A percentile compares a stretch with the other conserved stretches of the same genome.
Conservation (phyloP, 2,797 vertebrate species). For the Enteromius argenteus region DNA sequence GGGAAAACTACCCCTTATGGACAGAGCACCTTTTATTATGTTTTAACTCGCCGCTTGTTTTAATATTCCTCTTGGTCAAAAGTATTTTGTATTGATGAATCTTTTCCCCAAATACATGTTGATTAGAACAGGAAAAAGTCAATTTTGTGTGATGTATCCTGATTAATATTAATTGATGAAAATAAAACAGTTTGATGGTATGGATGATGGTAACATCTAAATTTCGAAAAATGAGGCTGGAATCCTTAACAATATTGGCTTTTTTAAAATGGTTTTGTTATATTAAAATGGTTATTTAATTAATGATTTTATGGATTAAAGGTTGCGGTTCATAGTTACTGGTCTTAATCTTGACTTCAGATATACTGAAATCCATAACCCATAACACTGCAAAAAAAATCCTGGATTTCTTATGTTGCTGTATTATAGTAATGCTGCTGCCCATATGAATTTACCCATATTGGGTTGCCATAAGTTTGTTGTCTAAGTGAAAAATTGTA, state of each 20-base stretch:
- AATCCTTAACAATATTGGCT: neutral
- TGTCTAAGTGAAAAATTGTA: conserved; percentile 18
- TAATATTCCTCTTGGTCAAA: neutral
- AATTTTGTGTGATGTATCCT: neutral
- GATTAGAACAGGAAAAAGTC: neutral
- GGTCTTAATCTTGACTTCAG: neutral
- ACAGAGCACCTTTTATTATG: conserved; percentile 19
- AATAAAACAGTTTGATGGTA: neutral
- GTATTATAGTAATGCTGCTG: conserved; percentile 42
- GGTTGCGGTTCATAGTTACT: neutral
- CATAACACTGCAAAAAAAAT: neutral
- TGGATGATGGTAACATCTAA: too few species aligned
- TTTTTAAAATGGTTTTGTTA: neutral
- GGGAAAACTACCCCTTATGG: neutral
- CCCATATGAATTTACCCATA: conserved; percentile 72
- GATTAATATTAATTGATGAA: neutral
- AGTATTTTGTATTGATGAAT: conserved; percentile 1
- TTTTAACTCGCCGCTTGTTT: conserved; percentile 1
- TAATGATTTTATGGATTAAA: neutral
- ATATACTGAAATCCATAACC: conserved; percentile 28
- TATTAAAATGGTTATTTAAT: neutral
- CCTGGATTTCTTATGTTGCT: conserved; percentile 1
- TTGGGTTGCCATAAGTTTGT: conserved; percentile 69
- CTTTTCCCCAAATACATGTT: neutral
- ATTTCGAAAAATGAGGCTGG: neutral